A percentile compares a stretch with the other conserved stretches of the same genome.
phyloP scores from a whole-genome alignment of 2,113 vertebrate species.

The Halcyon malimbica region DNA sequence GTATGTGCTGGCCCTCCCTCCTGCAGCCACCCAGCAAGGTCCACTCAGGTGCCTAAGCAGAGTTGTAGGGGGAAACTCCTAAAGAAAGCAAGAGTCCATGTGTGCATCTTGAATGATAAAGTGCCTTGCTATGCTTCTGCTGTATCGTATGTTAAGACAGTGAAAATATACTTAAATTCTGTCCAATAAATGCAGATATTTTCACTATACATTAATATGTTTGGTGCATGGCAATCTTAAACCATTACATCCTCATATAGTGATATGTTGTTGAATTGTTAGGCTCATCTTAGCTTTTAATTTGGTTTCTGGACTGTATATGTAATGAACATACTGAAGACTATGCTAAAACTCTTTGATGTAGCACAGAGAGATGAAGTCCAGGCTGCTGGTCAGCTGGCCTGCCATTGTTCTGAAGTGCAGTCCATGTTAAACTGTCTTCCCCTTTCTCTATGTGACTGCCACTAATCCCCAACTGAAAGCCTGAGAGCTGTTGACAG shows the following conservation, averaged over 20 bases:
- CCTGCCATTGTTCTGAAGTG: not conserved
- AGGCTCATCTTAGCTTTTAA: not conserved
- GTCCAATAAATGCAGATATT: not conserved
- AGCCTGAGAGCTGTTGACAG: not conserved
- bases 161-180: not conserved
- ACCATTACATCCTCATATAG: accelerated
- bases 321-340: not conserved
- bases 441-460: not conserved
- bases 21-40: not conserved
- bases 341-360: not conserved
- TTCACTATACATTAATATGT: not conserved
- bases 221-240: not conserved
- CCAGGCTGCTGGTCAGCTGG: not conserved
- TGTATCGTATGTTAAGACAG: not conserved
- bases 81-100: not conserved
- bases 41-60: not conserved
- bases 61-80: not conserved
- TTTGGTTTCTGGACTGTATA: not conserved
- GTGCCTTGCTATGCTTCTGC: not conserved
- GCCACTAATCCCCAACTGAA: not conserved
- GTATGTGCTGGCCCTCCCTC: not conserved
- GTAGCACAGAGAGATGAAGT: not conserved
- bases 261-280: not conserved
- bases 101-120: not conserved
- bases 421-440: not conserved